These are phyloP conservation scores for Pseudomyrmex cubaensis DNA, from an alignment of 1,140 invertebrate genomes.

Conservation along the genomic window DNA sequence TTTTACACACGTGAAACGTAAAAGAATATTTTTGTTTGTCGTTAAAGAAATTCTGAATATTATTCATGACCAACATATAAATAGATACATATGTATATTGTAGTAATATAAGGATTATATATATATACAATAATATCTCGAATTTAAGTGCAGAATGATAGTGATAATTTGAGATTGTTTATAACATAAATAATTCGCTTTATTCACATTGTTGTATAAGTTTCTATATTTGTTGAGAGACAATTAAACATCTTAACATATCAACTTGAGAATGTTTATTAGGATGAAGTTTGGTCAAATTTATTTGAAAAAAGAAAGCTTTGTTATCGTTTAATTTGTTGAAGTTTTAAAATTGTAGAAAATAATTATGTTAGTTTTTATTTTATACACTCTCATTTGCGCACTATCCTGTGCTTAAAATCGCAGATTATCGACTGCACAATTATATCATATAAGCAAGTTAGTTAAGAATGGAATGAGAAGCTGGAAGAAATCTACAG, in stretches of 20 bases:
- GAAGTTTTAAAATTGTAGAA: background rate
- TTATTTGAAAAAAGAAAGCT: too few species aligned
- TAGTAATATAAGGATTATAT: conserved; percentile 64
- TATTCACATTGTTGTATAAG: background rate
- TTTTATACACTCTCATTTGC: conserved; percentile 19
- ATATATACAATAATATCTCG: conserved; percentile 65
- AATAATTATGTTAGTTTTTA: background rate
- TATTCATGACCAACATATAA: conserved; percentile 32
- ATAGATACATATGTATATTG: conserved; percentile 36
- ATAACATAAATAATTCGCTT: background rate
- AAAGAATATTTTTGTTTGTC: conserved; percentile 11
- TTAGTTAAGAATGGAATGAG: conserved; percentile 67
- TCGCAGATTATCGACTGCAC: conserved; percentile 74
- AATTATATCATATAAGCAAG: conserved; percentile 76
- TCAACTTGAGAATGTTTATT: background rate
- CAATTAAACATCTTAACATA: background rate
- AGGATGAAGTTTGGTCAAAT: background rate
- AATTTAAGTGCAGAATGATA: conserved; percentile 76
- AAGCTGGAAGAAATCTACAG: conserved; percentile 52
- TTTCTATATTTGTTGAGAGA: background rate
- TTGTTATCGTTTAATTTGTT: background rate
- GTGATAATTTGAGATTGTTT: conserved; percentile 1
- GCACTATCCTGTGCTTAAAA: conserved; percentile 72
- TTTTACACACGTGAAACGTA: conserved; percentile 8
- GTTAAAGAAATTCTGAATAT: conserved; percentile 14